Evolutionary conservation across 2,888 invertebrate species (phyloP), one percentile per base, ranked within the genome.

Genomic region (Acleris laterana): DNA sequence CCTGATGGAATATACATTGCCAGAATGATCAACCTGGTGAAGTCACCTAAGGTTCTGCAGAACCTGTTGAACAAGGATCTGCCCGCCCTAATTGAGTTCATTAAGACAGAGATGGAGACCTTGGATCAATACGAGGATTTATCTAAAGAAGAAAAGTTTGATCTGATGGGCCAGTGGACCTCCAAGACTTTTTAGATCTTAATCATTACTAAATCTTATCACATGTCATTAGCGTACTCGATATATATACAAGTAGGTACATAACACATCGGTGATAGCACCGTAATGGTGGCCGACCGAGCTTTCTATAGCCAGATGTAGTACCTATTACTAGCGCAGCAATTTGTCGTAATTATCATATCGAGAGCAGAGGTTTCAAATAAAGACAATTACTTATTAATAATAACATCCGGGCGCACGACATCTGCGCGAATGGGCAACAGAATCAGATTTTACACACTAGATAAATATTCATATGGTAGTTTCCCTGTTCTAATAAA

Each of bases 301-400:
- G 46, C 16, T 72, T 74, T 70, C 69, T 69, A 72, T 70, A 69
- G 68, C 70, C 69, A 63, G 73, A 61, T 49, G 49, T n/a, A 16
- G 38, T 11, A 42, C 42, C 16, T 59, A n/a, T n/a, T n/a, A 63
- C 63, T 63, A 16, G 19, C 20, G 38, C 56, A 50, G 61, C 62
- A 65, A 65, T 58, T 57, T 57, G 44, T 56, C 52, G 60, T 44
- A 60, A 65, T 58, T 57, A 57, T 61, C 50, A 66, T 48, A 58
- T 62, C 56, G 51, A 56, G 64, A 68, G 58, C 55, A 60, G 42
- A 59, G 60, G 55, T 68, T 63, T 68, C 55, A 61, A 60, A 59
- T 73, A 75, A 74, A 82, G 77, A 81, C 80, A 84, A 82, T 80
- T 78, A 77, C 73, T 68, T 71, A 72, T 71, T 73, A 73, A 73